Percentiles rank a stretch among this genome's conserved stretches.
Conservation (phyloP, 23 tunicate species). For the Styela clava region DNA sequence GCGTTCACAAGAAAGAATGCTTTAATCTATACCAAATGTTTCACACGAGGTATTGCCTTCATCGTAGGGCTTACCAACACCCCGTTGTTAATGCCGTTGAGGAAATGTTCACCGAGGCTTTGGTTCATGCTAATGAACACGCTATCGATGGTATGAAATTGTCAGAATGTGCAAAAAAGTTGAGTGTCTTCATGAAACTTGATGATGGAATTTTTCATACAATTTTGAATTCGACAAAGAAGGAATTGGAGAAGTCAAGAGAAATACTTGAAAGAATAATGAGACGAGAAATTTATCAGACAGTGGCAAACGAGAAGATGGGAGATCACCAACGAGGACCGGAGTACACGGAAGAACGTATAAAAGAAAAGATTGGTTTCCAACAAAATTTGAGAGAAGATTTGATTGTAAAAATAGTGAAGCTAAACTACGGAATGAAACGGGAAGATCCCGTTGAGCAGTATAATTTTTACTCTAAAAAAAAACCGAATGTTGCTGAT, state of each 20-base stretch:
- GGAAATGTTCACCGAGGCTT: constrained; percentile 73
- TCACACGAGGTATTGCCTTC: constrained; percentile 51
- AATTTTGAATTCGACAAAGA: constrained; percentile 29
- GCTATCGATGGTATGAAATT: constrained; percentile 11
- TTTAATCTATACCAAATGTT: constrained; percentile 66
- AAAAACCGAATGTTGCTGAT: background rate
- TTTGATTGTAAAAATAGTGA: background rate
- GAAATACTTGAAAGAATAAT: constrained; percentile 33
- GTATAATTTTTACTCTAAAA: constrained; percentile 1
- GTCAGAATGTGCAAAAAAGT: constrained; percentile 42
- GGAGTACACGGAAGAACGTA: too few relatives aligned
- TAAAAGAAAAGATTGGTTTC: too few relatives aligned
- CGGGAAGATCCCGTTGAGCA: background rate
- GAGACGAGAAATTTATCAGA: constrained; percentile 48
- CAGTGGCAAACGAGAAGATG: too few relatives aligned
- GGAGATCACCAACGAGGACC: too few relatives aligned
- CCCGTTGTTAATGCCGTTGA: constrained; percentile 39
- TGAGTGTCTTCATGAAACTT: constrained; percentile 43
- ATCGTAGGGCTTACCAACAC: constrained; percentile 69
- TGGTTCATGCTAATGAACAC: constrained; percentile 44
- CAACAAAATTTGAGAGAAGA: background rate
- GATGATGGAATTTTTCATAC: constrained; percentile 46
- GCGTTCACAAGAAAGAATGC: constrained; percentile 60
- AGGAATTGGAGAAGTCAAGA: constrained; percentile 24
- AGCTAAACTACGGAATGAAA: constrained; percentile 11